A percentile compares a stretch with the other conserved stretches of the same genome.
Evolutionary conservation across 1,140 invertebrate genomes (phyloP).

Genomic region (Dufourea novaeangliae): DNA sequence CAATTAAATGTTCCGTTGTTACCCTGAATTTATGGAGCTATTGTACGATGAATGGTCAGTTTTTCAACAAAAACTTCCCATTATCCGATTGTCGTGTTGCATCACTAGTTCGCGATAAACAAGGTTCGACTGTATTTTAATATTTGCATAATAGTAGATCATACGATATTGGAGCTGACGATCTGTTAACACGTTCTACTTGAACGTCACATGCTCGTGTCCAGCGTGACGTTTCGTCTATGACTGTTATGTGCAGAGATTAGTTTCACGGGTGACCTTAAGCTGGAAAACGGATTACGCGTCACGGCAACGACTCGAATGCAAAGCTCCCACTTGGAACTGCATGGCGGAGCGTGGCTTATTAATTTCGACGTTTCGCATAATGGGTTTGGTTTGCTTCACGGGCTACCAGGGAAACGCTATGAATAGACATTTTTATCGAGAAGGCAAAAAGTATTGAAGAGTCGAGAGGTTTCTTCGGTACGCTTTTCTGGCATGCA

Average conservation of each 20-base stretch:
- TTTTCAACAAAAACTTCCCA: not conserved
- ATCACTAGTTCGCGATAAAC: no score
- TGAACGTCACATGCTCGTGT: not conserved
- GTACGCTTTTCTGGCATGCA: not conserved
- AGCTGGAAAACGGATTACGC: not conserved
- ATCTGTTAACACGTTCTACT: not conserved
- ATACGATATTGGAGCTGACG: not conserved
- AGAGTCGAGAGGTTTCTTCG: not conserved
- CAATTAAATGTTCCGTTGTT: no score
- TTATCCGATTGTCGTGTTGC: no score
- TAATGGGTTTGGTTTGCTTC: not conserved
- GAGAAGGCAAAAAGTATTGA: not conserved
- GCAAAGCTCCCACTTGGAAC: not conserved
- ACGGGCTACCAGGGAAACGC: not conserved
- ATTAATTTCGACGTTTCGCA: not conserved
- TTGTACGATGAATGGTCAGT: no score
- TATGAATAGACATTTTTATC: not conserved
- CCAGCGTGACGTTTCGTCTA: not conserved
- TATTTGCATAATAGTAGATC: not conserved
- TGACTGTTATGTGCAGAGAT: not conserved
- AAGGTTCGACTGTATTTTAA: not conserved
- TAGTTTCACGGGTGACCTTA: not conserved
- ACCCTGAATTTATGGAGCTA: no score
- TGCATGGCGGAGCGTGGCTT: not conserved
- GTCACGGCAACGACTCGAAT: not conserved